Evolutionary conservation across 2,113 vertebrate genomes (phyloP).

Genomic region (Vimba vimba): DNA sequence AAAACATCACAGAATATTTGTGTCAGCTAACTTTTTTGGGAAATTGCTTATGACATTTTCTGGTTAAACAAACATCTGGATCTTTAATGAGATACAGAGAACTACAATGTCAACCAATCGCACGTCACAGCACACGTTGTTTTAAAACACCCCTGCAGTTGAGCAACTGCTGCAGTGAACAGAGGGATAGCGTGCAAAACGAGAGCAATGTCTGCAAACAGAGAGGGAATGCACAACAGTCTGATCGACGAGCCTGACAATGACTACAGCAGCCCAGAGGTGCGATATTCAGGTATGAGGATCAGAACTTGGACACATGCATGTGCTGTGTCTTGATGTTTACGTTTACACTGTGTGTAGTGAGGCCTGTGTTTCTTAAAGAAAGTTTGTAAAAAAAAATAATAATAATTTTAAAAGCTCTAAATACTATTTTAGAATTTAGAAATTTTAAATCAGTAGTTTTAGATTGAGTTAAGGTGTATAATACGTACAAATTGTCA

Average conservation of each 20-base stretch:
- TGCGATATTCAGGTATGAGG: conserved; percentile 10
- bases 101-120: not conserved
- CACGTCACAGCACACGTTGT: not conserved
- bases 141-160: not conserved
- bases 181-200: not conserved
- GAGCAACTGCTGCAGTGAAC: not conserved
- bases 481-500: no score
- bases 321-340: not conserved
- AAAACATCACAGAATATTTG: not conserved
- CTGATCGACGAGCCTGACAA: not conserved
- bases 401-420: not conserved
- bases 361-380: not conserved
- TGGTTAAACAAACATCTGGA: not conserved
- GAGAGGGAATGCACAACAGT: not conserved
- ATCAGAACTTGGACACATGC: not conserved
- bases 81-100: not conserved
- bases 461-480: no score
- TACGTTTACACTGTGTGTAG: not conserved
- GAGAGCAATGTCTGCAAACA: not conserved
- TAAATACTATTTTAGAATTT: no score
- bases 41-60: not conserved
- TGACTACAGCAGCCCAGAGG: not conserved
- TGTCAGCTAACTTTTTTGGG: not conserved
- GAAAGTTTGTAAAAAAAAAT: not conserved
- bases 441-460: no score